Percentiles rank a stretch among this genome's conserved stretches.
Conservation (phyloP, 1,140 invertebrate genomes). For the Drosophila tristis region DNA sequence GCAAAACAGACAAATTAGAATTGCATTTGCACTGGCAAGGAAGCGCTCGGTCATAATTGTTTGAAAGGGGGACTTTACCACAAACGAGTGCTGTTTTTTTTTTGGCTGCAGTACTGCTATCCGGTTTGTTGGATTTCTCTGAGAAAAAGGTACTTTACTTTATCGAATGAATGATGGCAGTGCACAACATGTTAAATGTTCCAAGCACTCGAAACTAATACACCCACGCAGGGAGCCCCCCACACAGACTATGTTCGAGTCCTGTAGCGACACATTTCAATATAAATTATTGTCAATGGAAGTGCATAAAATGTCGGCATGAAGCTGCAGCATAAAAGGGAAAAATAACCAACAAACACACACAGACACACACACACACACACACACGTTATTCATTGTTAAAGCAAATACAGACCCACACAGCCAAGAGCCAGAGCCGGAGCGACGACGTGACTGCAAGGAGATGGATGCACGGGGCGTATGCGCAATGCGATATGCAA, state of each 20-base stretch:
- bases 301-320: constrained; percentile 73
- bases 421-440: constrained; percentile 6
- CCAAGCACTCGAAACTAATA: constrained; percentile 25
- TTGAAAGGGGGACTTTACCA: not conserved
- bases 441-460: constrained; percentile 50
- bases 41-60: not conserved
- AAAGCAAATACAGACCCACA: constrained; percentile 55
- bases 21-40: constrained; percentile 4
- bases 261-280: constrained; percentile 60
- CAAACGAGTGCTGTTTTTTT: too few species aligned
- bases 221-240: constrained; percentile 6
- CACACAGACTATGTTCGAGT: constrained; percentile 22
- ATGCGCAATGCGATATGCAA: constrained; percentile 81
- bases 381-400: constrained; percentile 72
- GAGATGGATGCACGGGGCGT: constrained; percentile 78
- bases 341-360: constrained; percentile 38
- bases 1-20: constrained; percentile 12
- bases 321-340: constrained; percentile 45
- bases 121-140: too few species aligned
- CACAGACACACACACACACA: constrained; percentile 15
- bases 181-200: constrained; percentile 29
- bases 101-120: not conserved
- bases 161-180: constrained; percentile 13
- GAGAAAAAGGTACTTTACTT: constrained; percentile 15
- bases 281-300: constrained; percentile 77